Evolutionary conservation across 2,797 vertebrate species (phyloP).

Genomic region (Pseudotriccus pelzelni): DNA sequence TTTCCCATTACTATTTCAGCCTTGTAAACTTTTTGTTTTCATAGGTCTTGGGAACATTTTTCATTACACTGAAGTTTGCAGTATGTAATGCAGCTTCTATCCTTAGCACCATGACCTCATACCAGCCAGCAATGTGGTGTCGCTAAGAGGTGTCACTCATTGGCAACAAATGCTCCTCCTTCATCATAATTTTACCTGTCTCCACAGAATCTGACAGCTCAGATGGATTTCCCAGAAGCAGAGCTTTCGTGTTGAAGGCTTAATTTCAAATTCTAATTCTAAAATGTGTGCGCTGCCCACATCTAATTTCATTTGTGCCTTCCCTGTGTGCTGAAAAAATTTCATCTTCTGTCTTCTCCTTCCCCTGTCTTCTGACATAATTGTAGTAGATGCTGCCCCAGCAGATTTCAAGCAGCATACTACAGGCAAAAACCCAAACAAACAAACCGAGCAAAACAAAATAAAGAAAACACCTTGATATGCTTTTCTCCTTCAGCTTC

Average conservation of each 20-base stretch:
- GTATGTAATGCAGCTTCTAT: not conserved
- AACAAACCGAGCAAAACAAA: not conserved
- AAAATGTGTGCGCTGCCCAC: not conserved
- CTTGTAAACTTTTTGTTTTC: not conserved
- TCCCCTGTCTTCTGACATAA: not conserved
- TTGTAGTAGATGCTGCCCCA: not conserved
- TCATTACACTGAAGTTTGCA: not conserved
- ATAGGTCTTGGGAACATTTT: not conserved
- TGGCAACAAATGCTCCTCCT: not conserved
- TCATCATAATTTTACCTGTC: conserved; percentile 12
- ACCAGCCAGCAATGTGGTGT: not conserved
- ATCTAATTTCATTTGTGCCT: conserved; percentile 52
- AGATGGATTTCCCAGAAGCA: conserved; percentile 32
- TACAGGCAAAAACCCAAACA: not conserved
- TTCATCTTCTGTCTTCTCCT: not conserved
- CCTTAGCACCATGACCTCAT: not conserved
- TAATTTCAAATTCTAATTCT: conserved; percentile 62
- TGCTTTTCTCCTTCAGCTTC: not conserved
- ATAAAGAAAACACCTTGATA: not conserved
- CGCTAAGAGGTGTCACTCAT: not conserved
- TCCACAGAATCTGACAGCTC: conserved; percentile 36
- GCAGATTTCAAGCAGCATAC: not conserved
- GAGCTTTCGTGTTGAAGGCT: not conserved
- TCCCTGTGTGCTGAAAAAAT: not conserved
- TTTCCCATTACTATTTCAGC: not conserved